Conservation (phyloP, 2,888 invertebrate species). For the Melanophora roralis region DNA sequence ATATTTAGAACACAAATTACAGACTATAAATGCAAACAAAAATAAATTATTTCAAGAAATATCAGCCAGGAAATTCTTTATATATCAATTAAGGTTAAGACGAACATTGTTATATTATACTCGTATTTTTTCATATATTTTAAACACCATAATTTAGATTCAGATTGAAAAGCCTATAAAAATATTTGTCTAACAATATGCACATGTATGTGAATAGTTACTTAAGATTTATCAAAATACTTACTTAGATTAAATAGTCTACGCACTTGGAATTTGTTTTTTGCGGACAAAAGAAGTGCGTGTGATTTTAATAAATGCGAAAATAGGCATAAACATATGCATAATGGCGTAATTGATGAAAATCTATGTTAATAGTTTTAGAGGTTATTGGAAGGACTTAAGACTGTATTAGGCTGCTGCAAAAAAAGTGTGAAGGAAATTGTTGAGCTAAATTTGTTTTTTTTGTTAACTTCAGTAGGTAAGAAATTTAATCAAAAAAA, state of each 20-base stretch:
- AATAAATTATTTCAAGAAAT: slow-evolving; percentile 24
- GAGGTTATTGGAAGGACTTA: background rate
- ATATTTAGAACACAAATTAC: slow-evolving; percentile 38
- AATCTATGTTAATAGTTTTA: background rate
- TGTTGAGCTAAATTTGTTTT: background rate
- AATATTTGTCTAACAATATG: background rate
- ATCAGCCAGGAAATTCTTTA: slow-evolving; percentile 54
- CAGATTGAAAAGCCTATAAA: slow-evolving; percentile 2
- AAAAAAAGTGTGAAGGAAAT: too few relatives aligned
- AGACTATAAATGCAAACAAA: slow-evolving; percentile 19
- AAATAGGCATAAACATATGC: background rate
- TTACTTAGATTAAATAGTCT: slow-evolving; percentile 46
- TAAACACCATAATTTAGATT: slow-evolving; percentile 32
- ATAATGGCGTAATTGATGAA: too few relatives aligned
- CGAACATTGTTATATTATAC: slow-evolving; percentile 29
- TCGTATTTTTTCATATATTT: slow-evolving; percentile 22
- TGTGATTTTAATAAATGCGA: slow-evolving; percentile 3
- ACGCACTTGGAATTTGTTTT: slow-evolving; percentile 44
- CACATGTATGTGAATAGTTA: too few relatives aligned
- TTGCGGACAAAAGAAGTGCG: slow-evolving; percentile 39
- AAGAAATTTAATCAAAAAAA: too few relatives aligned
- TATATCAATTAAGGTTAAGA: slow-evolving; percentile 55
- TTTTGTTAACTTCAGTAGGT: too few relatives aligned
- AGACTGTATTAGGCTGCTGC: background rate
- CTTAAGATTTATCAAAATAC: background rate